Conservation (phyloP, 2,888 invertebrate genomes). For the Antheraea yamamai region DNA sequence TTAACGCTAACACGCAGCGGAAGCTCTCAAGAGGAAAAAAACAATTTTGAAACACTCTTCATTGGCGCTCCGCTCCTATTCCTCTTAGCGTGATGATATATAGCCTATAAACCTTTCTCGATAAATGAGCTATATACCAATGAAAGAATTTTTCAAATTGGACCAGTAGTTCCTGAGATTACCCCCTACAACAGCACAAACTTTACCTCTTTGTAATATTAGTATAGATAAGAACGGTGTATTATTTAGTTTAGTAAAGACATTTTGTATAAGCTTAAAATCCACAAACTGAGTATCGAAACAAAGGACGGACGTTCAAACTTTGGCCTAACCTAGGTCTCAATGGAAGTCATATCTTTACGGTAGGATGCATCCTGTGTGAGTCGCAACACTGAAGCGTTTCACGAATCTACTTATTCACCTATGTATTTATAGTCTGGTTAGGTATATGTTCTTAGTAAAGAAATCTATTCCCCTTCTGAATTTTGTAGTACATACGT, state of each 20-base stretch:
- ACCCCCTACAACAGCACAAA: no score
- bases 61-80: no score
- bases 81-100: no score
- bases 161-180: no score
- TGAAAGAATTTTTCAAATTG: no score
- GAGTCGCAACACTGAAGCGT: background rate
- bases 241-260: background rate
- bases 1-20: no score
- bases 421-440: background rate
- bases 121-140: no score
- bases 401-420: background rate
- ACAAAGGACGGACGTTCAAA: slow-evolving; percentile 3
- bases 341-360: background rate
- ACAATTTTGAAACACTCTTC: no score
- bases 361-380: slow-evolving; percentile 1
- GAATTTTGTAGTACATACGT: background rate
- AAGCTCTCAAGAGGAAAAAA: no score
- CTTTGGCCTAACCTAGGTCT: background rate
- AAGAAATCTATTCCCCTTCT: background rate
- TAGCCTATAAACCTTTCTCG: no score
- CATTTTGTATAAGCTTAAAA: background rate
- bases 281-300: background rate
- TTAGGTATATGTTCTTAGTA: background rate
- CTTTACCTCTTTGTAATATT: no score
- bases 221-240: no score